Evolutionary conservation across 2,888 invertebrate species (phyloP).

Genomic region (Epinotia ramella): DNA sequence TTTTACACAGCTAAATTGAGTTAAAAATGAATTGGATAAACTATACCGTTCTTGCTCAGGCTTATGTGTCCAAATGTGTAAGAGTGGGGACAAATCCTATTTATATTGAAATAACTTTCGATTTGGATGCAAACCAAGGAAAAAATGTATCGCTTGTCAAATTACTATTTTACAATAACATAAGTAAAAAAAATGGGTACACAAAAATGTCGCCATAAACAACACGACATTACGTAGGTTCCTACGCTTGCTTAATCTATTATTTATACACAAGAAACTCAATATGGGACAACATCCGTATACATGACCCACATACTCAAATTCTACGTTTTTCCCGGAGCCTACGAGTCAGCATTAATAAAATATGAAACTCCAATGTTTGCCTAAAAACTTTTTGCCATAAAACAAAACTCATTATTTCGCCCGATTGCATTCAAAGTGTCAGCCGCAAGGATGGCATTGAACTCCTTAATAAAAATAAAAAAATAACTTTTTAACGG

Average conservation of each 20-base stretch:
- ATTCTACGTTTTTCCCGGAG: background rate
- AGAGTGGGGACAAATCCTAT: too few relatives aligned
- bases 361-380: constrained; percentile 15
- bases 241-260: background rate
- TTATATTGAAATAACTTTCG: too few relatives aligned
- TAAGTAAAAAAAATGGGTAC: too few relatives aligned
- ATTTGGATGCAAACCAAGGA: too few relatives aligned
- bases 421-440: constrained; percentile 9
- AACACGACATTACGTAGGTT: too few relatives aligned
- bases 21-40: too few relatives aligned
- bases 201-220: too few relatives aligned
- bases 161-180: too few relatives aligned
- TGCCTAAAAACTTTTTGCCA: background rate
- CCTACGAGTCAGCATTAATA: background rate
- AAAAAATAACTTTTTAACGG: background rate
- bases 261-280: background rate
- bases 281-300: background rate
- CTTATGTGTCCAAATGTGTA: too few relatives aligned
- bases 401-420: constrained; percentile 22
- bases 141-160: too few relatives aligned
- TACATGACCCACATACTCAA: background rate
- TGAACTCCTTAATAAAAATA: background rate
- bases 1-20: too few relatives aligned
- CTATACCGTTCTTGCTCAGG: too few relatives aligned
- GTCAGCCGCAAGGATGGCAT: constrained; percentile 5